Conservation (phyloP, 2,113 vertebrate genomes). For the Boleophthalmus pectinirostris region DNA sequence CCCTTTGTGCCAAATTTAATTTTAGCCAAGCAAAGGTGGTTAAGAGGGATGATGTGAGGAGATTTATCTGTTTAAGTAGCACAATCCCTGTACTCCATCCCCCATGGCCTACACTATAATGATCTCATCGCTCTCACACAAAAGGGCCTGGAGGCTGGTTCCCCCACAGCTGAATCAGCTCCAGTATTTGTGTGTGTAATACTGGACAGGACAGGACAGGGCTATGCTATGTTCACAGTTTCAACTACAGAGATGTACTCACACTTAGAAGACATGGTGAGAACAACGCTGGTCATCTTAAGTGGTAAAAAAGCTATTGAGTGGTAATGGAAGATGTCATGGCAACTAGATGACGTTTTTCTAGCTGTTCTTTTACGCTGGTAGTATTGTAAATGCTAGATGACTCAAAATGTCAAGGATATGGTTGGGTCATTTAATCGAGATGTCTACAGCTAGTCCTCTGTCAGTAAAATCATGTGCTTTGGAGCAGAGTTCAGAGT, state of each 20-base stretch:
- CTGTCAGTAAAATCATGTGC: too few relatives aligned
- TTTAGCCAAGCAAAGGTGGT: background rate
- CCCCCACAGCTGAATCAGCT: conserved; percentile 48
- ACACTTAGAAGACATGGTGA: conserved; percentile 14
- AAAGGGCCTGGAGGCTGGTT: conserved; percentile 63
- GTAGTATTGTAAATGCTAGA: too few relatives aligned
- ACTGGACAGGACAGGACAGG: conserved; percentile 48
- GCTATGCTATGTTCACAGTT: conserved; percentile 48
- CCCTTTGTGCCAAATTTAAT: conserved; percentile 10
- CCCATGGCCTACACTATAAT: conserved; percentile 44
- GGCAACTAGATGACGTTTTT: background rate
- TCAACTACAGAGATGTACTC: conserved; percentile 39
- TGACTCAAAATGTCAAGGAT: too few relatives aligned
- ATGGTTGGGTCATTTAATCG: too few relatives aligned
- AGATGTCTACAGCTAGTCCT: too few relatives aligned
- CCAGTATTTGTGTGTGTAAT: conserved; percentile 18
- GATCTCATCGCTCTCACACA: conserved; percentile 65
- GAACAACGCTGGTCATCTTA: background rate
- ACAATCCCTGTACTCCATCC: conserved; percentile 50
- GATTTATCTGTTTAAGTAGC: conserved; percentile 35
- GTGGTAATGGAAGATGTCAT: background rate
- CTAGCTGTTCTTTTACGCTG: background rate
- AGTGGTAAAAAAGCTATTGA: background rate
- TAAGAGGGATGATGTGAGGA: background rate
- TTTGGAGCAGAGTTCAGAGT: too few relatives aligned